Evolutionary conservation across 2,888 invertebrate genomes (phyloP), one percentile per base, ranked within the genome.

Genomic region (Apamea monoglypha): DNA sequence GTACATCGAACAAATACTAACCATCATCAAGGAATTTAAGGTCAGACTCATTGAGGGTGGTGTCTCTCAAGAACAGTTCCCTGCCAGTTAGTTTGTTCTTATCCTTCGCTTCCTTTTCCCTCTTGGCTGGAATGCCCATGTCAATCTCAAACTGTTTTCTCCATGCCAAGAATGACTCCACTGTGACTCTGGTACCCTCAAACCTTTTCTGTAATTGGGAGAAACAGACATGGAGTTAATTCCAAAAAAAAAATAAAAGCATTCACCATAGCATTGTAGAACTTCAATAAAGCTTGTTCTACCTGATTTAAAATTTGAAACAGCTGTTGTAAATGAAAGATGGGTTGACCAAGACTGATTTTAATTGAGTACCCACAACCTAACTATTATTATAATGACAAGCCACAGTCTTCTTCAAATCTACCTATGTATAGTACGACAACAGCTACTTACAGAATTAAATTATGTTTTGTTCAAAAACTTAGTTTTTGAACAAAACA

Each of bases 111-210:
- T 97, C 97, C 81, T 97, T 97, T 92, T 98, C 98, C 78, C 98
- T 97, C 92, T 98, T 98, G 10, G 98, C 98, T 0, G 97, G 97
- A 70, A 98, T 98, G 66, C 98, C 98, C 96, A 98, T 98, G 93
- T 99, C 99, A 56, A 98, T 98, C 94, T 99, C 99, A 97, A 99
- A 99, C 85, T 98, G 97, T 80, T 98, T 97, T 93, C 99, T 99
- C 99, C 99, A 99, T 44, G 97, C 98, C 91, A 99, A 95, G 95
- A 99, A 99, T 14, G 99, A 98, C 95, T 99, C 99, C 1, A 99
- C 99, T 5, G 99, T 98, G 0, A 99, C 99, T 90, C 98, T 97
- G 0, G 99, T 99, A 25, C 99, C 99, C 96, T 99, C 99, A 96
- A 99, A 99, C 91, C 98, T 98, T 98, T 99, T 99, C 98, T 98